Conservation (phyloP, 92 coral and sea anemone genomes). For the Hydrozoanthus gracilis region DNA sequence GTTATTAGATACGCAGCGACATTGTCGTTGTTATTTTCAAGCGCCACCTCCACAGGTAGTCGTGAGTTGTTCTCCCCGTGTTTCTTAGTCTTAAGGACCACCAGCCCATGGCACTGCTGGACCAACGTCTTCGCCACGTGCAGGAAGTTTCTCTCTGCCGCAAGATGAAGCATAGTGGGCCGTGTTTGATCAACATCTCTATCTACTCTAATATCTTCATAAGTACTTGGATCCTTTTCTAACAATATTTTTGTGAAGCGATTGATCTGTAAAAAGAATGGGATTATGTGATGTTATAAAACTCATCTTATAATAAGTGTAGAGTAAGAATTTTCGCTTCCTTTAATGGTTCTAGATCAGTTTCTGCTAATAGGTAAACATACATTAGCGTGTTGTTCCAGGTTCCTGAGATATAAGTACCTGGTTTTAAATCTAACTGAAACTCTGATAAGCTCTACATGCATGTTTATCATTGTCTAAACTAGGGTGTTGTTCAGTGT, state of each 20-base stretch:
- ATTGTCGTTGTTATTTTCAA: slow-evolving; percentile 68
- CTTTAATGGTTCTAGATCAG: background rate
- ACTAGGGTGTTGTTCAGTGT: no score
- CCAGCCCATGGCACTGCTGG: slow-evolving; percentile 72
- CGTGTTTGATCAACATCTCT: slow-evolving; percentile 56
- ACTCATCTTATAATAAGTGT: background rate
- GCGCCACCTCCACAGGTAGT: slow-evolving; percentile 76
- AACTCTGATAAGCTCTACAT: no score
- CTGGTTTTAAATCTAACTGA: no score
- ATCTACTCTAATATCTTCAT: slow-evolving; percentile 75
- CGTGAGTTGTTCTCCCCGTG: slow-evolving; percentile 60
- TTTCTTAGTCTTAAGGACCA: slow-evolving; percentile 65
- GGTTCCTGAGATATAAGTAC: no score
- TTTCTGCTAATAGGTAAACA: background rate
- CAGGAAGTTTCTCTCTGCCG: slow-evolving; percentile 73
- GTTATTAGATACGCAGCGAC: slow-evolving; percentile 71
- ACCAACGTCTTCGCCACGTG: slow-evolving; percentile 73
- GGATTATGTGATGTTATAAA: background rate
- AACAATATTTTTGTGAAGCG: slow-evolving; percentile 73
- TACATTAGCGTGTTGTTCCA: no score
- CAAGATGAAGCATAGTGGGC: slow-evolving; percentile 78
- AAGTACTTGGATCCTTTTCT: slow-evolving; percentile 71
- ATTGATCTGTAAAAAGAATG: slow-evolving; percentile 58
- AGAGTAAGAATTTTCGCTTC: background rate
- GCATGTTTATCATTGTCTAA: no score